phyloP scores from a whole-genome alignment of 1,140 invertebrate species.

The Heterodera schachtii region DNA sequence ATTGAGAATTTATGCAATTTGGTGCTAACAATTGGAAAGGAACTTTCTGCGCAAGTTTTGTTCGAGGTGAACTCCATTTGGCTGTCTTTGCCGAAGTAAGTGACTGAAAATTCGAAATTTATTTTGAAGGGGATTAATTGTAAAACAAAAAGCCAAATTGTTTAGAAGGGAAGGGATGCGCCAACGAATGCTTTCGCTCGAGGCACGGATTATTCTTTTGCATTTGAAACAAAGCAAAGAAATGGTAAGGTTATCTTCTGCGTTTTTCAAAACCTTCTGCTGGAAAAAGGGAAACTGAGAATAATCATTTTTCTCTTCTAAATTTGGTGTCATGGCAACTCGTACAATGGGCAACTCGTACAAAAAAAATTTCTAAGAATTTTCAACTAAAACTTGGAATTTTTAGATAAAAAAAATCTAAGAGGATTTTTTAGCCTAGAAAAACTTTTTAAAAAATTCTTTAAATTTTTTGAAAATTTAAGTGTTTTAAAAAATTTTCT shows the following conservation, averaged over 20 bases:
- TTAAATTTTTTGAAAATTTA: too few relatives aligned
- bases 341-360: too few relatives aligned
- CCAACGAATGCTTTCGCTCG: not conserved
- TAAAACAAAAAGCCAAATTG: not conserved
- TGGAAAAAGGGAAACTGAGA: too few relatives aligned
- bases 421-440: too few relatives aligned
- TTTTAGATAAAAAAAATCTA: too few relatives aligned
- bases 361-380: too few relatives aligned
- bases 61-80: not conserved
- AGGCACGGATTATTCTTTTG: not conserved
- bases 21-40: not conserved
- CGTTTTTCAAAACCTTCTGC: not conserved
- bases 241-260: not conserved
- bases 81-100: slow-evolving; percentile 1
- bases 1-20: not conserved
- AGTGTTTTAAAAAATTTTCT: too few relatives aligned
- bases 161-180: not conserved
- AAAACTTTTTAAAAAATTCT: too few relatives aligned
- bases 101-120: too few relatives aligned
- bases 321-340: too few relatives aligned
- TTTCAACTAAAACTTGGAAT: too few relatives aligned
- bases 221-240: not conserved
- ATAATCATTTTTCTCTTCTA: not conserved
- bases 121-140: too few relatives aligned
- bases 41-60: not conserved